Evolutionary conservation across 2,888 invertebrate genomes (phyloP).

Genomic region (Acronicta alni): DNA sequence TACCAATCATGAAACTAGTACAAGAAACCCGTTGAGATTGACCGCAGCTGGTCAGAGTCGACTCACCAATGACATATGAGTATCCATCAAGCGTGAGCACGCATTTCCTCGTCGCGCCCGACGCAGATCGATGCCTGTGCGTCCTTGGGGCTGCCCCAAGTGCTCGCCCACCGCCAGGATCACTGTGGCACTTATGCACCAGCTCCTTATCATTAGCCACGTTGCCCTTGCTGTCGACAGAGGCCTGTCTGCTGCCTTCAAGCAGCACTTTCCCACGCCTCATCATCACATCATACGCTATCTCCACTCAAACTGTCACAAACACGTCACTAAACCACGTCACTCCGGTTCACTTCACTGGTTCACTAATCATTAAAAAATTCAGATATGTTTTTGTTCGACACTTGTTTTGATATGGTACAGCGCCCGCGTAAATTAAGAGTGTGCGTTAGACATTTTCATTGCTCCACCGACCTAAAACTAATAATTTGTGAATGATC

Average conservation of each 20-base stretch:
- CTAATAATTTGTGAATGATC: constrained; percentile 67
- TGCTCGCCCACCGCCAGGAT: constrained; percentile 89
- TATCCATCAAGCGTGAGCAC: constrained; percentile 95
- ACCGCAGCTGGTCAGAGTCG: constrained; percentile 13
- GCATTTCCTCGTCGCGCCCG: constrained; percentile 92
- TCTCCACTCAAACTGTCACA: constrained; percentile 65
- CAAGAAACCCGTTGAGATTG: constrained; percentile 18
- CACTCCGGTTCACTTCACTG: constrained; percentile 46
- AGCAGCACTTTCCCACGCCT: constrained; percentile 84
- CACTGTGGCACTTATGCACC: constrained; percentile 92
- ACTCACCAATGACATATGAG: constrained; percentile 96
- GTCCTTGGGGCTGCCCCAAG: constrained; percentile 78
- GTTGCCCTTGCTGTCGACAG: constrained; percentile 80
- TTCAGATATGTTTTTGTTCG: constrained; percentile 69
- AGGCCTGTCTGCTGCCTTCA: constrained; percentile 85
- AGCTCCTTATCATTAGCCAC: constrained; percentile 89
- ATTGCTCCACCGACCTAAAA: constrained; percentile 67
- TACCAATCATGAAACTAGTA: constrained; percentile 19
- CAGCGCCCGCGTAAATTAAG: constrained; percentile 65
- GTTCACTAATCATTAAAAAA: constrained; percentile 55
- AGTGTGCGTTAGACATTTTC: constrained; percentile 67
- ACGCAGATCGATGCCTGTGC: constrained; percentile 82
- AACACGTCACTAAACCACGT: constrained; percentile 49
- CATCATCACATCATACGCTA: constrained; percentile 87
- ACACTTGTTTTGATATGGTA: constrained; percentile 73